Evolutionary conservation across 1,140 invertebrate genomes (phyloP).

Genomic region (Chrysomallon squamiferum): DNA sequence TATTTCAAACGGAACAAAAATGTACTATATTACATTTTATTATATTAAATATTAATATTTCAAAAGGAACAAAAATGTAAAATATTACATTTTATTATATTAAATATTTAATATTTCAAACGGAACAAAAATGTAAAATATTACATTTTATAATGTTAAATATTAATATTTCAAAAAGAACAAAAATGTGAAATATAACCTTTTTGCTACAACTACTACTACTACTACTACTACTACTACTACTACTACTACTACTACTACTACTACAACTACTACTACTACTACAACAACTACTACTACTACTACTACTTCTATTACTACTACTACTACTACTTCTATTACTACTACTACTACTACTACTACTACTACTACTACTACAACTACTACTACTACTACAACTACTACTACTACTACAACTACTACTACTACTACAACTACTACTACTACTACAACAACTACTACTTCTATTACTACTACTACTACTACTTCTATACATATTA

Average conservation of each 20-base stretch:
- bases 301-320: conserved; percentile 2
- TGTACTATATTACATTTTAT: no score
- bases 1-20: no score
- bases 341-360: conserved; percentile 4
- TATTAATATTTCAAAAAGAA: background rate
- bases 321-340: conserved; percentile 2
- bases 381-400: background rate
- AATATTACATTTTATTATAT: no score
- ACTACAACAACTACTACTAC: background rate
- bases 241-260: conserved; percentile 3
- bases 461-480: background rate
- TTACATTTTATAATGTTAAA: no score
- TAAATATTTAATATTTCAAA: no score
- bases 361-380: background rate
- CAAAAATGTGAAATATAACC: background rate
- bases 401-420: background rate
- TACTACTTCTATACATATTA: background rate
- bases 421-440: conserved; percentile 3
- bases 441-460: conserved; percentile 6
- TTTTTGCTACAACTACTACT: background rate
- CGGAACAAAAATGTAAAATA: no score
- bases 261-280: no score
- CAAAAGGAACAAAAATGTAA: no score
- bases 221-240: background rate
- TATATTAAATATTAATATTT: no score